Base-by-base conservation (phyloP, 2,797 vertebrate species). In the Enoplosus armatus region DNA sequence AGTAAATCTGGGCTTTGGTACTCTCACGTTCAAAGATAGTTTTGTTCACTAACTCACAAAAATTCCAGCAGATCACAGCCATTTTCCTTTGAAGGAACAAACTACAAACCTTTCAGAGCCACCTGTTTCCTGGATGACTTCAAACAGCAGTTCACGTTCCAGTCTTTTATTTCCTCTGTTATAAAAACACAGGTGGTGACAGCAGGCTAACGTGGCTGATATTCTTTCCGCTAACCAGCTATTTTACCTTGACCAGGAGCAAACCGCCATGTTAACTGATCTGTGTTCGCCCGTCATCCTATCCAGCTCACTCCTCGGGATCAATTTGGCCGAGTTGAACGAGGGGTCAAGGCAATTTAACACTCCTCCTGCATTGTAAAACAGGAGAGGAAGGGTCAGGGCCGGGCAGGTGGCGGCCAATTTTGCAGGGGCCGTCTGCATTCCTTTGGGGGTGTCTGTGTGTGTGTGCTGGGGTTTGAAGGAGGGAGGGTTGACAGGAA, bases 271-370 rank as follows among this genome's bases (percentile, higher is more conserved):
- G 89, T 87, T 79, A 92, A 74, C 83, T 77, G 85, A 90, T 86
- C 87, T 82, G 48, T 41, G 41, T 31, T 35, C 10, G 39, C 16
- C 82, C 45, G 65, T 75, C 73, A 85, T 51, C 76, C 88, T 53
- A 87, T 89, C 87, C 89, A 55, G 73, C 89, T 88, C 83, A 79
- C 86, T 86, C 72, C 90, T 87, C 78, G 16, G 77, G 76, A 83
- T 90, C 82, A 82, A 22, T 89, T 79, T 82, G 75, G 83, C 75
- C 15, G 87, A 85, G 95, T 92, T 95, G 91, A 94, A 91, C 22
- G 43, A 41, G 51, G 87, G 93, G 94, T 93, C 94, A 90, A 86
- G 83, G 94, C 87, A 94, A 93, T 94, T 85, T 82, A 91, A 94
- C 91, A 93, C 92, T 88, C 79, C 51, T 78, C 45, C 70, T 84